Conservation (phyloP, 2,797 vertebrate species). For the Diglossa cyanea region DNA sequence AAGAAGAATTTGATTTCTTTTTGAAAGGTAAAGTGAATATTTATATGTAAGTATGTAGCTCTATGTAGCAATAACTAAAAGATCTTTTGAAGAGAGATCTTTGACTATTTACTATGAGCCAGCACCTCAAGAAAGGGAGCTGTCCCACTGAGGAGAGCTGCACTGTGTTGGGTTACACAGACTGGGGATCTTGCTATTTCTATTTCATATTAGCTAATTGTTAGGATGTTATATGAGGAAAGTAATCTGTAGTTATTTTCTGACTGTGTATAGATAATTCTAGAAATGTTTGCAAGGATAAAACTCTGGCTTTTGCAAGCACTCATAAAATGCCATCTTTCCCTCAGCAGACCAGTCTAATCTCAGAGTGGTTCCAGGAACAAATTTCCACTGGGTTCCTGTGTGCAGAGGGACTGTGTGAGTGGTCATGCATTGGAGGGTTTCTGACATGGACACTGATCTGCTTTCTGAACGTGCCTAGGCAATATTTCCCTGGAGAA, state of each 20-base stretch:
- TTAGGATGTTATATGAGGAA: background rate
- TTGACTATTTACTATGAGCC: background rate
- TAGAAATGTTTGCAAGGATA: background rate
- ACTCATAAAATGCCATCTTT: background rate
- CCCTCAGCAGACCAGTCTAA: background rate
- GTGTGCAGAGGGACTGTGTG: background rate
- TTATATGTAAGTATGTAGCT: background rate
- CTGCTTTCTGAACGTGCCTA: conserved; percentile 40
- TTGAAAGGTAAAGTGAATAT: conserved; percentile 85
- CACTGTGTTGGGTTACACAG: background rate
- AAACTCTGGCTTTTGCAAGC: background rate
- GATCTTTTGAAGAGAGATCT: background rate
- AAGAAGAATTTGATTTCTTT: conserved; percentile 94
- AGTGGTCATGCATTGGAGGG: background rate
- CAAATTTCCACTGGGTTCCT: background rate
- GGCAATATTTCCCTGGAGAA: conserved; percentile 95
- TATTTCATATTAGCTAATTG: background rate
- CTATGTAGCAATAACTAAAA: background rate
- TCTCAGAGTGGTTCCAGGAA: background rate
- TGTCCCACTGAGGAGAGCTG: background rate
- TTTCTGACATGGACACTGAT: background rate
- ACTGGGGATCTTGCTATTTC: background rate
- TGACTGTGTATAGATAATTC: background rate
- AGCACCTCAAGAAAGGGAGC: background rate
- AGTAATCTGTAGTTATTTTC: background rate